Evolutionary conservation across 2,113 vertebrate species (phyloP).

Genomic region (Crotalus tigris): DNA sequence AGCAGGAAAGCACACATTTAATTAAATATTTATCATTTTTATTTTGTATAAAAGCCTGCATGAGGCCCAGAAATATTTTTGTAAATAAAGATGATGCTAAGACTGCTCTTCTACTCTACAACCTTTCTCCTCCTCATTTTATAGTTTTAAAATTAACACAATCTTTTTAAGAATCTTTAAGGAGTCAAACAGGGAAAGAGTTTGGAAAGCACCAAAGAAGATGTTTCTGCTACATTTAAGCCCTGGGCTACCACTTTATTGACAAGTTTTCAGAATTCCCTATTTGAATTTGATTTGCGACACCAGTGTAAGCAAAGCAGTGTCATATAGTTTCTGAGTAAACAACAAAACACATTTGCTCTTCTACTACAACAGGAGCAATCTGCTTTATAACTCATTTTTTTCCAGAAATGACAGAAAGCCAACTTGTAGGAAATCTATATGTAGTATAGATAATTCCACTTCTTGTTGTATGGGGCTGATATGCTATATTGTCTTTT

Average conservation of each 20-base stretch:
- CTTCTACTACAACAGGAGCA: background rate
- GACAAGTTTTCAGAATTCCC: background rate
- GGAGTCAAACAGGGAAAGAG: background rate
- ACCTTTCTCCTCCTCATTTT: background rate
- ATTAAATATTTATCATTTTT: background rate
- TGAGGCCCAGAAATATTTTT: background rate
- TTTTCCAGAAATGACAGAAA: background rate
- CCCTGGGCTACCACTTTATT: background rate
- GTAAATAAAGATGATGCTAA: background rate
- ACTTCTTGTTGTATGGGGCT: background rate
- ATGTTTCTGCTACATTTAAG: background rate
- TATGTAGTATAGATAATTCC: constrained; percentile 20
- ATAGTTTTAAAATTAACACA: background rate
- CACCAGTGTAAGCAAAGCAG: background rate
- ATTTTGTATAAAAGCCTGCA: background rate
- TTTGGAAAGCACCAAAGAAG: background rate
- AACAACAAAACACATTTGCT: background rate
- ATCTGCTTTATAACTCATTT: background rate
- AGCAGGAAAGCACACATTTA: background rate
- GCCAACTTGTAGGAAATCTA: constrained; percentile 2
- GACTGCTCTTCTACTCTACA: background rate
- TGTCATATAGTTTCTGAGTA: background rate
- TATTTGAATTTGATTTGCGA: background rate
- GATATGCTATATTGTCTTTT: constrained; percentile 38
- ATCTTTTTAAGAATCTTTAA: background rate